Base-by-base conservation (phyloP, 1,140 invertebrate genomes). In the Hestina assimilis region DNA sequence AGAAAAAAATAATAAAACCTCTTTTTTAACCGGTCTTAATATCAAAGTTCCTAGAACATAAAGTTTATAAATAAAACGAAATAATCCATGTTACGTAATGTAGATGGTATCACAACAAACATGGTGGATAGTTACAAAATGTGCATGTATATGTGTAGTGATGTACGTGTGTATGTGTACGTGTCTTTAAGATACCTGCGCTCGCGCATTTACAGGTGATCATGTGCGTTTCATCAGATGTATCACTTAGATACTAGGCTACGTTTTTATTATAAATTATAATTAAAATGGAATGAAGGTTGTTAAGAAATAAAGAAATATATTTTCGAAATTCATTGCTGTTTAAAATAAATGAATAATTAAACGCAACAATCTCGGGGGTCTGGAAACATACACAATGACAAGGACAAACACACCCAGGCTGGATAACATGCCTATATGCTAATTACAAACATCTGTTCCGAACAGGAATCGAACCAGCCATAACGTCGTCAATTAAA, bases 101-200 rank as follows among this genome's bases (percentile, higher is more conserved):
- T 45, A 53, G 58, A 57, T 61, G 29, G 58, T 53, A 65, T 65
- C 63, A 62, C 53, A 65, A 65, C 58, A 61, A 61, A 64, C 60
- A 50, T 59, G 52, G 42, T 31, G 60, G 57, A 56, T 63, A 57
- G 53, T 58, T 61, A 62, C 63, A 62, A 66, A 53, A 58, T 53
- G 54, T 50, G 17, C 45, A 56, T 50, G 28, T 41, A 29, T 47
- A 28, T 43, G 48, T 53, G 45, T 47, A 35, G 15, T 35, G 17
- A 3, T 48, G 46, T 28, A 31, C 12, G 15, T 51, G 47, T 51
- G 55, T 59, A 40, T 65, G 31, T 61, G 47, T 43, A 29, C 40
- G 55, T 71, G 68, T 69, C 47, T 41, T 56, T 59, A 43, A 55
- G 66, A 51, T 75, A 78, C 72, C 72, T 78, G 75, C 72, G 69